These are phyloP conservation scores for Dermatemys mawii DNA, from an alignment of 2,113 vertebrate species.

Conservation along the genomic window DNA sequence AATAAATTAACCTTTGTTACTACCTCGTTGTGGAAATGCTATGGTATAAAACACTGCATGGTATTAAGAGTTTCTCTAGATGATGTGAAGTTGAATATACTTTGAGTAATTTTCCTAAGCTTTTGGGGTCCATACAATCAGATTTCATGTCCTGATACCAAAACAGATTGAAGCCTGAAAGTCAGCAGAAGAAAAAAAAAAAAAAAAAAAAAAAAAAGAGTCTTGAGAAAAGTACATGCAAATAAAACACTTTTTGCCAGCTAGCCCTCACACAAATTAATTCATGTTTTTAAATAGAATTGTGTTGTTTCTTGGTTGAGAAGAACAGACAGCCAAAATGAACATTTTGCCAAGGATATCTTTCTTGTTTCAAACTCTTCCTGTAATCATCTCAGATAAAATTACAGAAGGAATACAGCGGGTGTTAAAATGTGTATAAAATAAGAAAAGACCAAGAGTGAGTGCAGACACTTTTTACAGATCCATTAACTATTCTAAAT, in stretches of 20 bases:
- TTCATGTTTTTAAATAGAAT: background rate
- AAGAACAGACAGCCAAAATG: background rate
- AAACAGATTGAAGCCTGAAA: background rate
- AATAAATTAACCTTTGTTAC: background rate
- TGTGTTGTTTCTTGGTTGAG: background rate
- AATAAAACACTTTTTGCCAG: background rate
- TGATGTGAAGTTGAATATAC: background rate
- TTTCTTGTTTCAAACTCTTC: background rate
- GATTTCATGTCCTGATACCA: background rate
- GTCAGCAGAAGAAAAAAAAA: background rate
- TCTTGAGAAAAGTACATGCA: background rate
- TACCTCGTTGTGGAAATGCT: background rate
- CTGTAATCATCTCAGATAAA: background rate
- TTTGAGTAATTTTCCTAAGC: background rate
- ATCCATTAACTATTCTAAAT: background rate
- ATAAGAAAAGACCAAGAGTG: background rate
- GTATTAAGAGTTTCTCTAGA: background rate
- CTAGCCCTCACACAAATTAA: background rate
- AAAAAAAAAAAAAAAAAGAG: background rate
- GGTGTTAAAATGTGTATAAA: background rate
- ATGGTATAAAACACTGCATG: background rate
- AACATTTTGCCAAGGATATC: background rate
- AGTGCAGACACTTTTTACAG: background rate
- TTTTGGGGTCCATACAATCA: fast-evolving
- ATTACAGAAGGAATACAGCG: background rate